Conservation (phyloP, 2,797 vertebrate species). For the Sebastes miniatus region DNA sequence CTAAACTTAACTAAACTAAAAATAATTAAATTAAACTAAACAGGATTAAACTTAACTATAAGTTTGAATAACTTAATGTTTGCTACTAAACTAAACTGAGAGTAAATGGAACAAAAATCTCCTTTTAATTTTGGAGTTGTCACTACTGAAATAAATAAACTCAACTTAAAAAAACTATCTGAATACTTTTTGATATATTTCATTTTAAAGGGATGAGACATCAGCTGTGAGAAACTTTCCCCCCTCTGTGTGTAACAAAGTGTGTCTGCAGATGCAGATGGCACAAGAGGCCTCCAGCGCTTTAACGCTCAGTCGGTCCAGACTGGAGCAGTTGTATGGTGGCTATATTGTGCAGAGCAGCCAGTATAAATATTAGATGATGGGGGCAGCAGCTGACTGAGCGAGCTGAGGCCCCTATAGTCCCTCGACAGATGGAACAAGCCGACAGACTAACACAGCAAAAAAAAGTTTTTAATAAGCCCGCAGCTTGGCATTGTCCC, state of each 20-base stretch:
- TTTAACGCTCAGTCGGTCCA: constrained; percentile 77
- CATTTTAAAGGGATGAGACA: not conserved
- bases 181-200: not conserved
- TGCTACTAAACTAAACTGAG: not conserved
- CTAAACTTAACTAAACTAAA: no score
- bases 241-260: constrained; percentile 66
- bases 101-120: not conserved
- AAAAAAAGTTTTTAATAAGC: constrained; percentile 85
- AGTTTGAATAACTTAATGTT: no score
- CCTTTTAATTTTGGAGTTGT: not conserved
- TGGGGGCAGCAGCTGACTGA: constrained; percentile 90
- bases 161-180: not conserved
- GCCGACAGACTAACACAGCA: constrained; percentile 83
- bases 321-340: constrained; percentile 84
- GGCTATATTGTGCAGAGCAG: constrained; percentile 73
- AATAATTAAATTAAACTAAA: no score
- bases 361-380: constrained; percentile 96
- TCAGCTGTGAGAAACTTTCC: constrained; percentile 83
- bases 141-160: no score
- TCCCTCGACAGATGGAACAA: constrained; percentile 96
- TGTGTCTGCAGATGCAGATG: constrained; percentile 86
- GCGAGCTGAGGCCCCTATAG: constrained; percentile 74
- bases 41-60: not conserved
- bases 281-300: constrained; percentile 56
- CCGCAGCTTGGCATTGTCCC: constrained; percentile 85